These are phyloP conservation scores for Lindbergichthys nudifrons DNA, from an alignment of 2,797 vertebrate genomes.

Conservation along the genomic window DNA sequence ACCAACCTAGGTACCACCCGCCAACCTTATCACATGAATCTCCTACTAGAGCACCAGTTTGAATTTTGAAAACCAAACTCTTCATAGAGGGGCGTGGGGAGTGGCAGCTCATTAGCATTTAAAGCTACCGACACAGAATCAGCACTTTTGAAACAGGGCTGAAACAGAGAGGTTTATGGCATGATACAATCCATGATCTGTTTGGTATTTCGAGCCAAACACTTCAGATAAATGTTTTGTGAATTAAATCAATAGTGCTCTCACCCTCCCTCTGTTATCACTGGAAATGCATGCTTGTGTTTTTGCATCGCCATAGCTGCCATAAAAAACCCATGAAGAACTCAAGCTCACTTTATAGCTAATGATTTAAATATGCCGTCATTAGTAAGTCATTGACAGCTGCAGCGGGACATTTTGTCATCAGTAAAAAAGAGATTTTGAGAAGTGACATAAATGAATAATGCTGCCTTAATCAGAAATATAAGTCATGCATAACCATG, in stretches of 20 bases:
- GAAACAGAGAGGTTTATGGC: no score
- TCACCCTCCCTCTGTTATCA: background rate
- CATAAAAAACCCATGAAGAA: conserved; percentile 55
- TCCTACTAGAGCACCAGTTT: no score
- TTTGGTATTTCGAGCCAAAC: no score
- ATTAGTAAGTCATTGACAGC: conserved; percentile 76
- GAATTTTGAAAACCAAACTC: no score
- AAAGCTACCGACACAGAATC: no score
- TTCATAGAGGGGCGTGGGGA: no score
- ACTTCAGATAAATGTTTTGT: background rate
- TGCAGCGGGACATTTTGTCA: conserved; percentile 73
- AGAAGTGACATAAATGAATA: conserved; percentile 59
- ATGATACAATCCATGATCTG: no score
- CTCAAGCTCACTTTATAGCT: conserved; percentile 72
- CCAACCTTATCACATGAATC: no score
- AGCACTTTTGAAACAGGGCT: no score
- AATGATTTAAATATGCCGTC: conserved; percentile 75
- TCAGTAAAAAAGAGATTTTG: conserved; percentile 56
- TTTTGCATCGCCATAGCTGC: conserved; percentile 2
- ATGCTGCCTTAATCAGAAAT: conserved; percentile 34
- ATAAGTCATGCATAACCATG: conserved; percentile 9
- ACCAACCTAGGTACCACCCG: no score
- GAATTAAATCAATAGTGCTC: background rate
- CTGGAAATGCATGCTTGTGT: background rate
- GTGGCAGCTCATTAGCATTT: no score